Conservation (phyloP, 2,113 vertebrate genomes). For the Petrocephalus zakoni region DNA sequence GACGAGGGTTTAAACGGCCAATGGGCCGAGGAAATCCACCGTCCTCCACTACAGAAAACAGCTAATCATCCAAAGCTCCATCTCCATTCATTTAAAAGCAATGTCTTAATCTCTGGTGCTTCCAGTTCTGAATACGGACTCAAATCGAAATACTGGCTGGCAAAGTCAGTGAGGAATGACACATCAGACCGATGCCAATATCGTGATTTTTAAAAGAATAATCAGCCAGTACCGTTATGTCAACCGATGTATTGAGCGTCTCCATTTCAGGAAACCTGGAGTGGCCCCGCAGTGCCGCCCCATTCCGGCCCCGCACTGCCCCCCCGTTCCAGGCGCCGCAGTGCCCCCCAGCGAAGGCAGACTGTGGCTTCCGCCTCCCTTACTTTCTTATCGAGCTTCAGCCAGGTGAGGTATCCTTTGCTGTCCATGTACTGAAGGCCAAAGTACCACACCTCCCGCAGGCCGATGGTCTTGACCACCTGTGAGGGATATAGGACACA, state of each 20-base stretch:
- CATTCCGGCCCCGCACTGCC: neutral
- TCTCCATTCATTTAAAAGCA: neutral
- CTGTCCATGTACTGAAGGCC: constrained; percentile 86
- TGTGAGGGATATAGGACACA: constrained; percentile 40
- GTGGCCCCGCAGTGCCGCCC: neutral
- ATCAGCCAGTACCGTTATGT: neutral
- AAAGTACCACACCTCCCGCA: constrained; percentile 94
- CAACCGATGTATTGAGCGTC: neutral
- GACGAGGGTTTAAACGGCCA: neutral
- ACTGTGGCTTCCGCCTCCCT: constrained; percentile 5
- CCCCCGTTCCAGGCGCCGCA: neutral
- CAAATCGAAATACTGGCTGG: neutral
- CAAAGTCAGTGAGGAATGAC: neutral
- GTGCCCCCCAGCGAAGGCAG: neutral
- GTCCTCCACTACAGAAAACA: neutral
- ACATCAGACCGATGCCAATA: neutral
- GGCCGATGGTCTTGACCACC: constrained; percentile 93
- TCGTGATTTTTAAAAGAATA: neutral
- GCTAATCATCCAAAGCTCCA: no score
- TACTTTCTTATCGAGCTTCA: constrained; percentile 97
- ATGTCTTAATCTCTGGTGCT: neutral
- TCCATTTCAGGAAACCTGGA: neutral
- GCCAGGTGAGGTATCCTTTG: constrained; percentile 88
- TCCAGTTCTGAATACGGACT: neutral
- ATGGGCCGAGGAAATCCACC: neutral